These are phyloP conservation scores for Lasioglossum zephyrum DNA, from an alignment of 2,888 invertebrate genomes.

Conservation along the genomic window DNA sequence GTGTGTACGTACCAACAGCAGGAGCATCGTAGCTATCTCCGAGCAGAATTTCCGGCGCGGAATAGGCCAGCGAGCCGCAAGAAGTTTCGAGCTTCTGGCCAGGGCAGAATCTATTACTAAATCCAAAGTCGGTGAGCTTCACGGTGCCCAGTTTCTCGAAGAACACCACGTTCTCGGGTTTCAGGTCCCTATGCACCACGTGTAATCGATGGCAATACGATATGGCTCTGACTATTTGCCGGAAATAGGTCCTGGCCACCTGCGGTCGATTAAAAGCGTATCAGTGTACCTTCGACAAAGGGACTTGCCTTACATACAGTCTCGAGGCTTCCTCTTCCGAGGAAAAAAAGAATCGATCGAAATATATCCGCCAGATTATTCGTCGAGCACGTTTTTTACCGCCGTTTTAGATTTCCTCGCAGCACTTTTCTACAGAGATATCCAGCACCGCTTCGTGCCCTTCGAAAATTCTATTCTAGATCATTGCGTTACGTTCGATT, in stretches of 20 bases:
- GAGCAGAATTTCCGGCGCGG: slow-evolving; percentile 98
- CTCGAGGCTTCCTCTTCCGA: neutral
- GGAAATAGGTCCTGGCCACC: slow-evolving; percentile 95
- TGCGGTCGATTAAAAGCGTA: slow-evolving; percentile 72
- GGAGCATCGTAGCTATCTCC: slow-evolving; percentile 99
- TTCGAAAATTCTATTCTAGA: neutral
- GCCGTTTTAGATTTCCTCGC: neutral
- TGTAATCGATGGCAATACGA: slow-evolving; percentile 98
- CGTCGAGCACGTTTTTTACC: neutral
- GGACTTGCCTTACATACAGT: too few relatives aligned
- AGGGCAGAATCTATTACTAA: slow-evolving; percentile 97
- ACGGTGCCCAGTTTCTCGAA: slow-evolving; percentile 98
- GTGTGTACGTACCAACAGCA: slow-evolving; percentile 91
- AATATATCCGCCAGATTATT: neutral
- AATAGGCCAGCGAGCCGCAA: slow-evolving; percentile 99
- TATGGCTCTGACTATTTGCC: slow-evolving; percentile 98
- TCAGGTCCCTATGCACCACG: slow-evolving; percentile 96
- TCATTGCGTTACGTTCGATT: neutral
- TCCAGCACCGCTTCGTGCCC: neutral
- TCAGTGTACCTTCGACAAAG: slow-evolving; percentile 1
- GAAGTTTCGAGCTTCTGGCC: slow-evolving; percentile 99
- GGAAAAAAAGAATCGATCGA: neutral
- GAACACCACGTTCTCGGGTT: slow-evolving; percentile 99
- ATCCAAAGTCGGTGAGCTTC: slow-evolving; percentile 99
- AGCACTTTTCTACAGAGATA: neutral